Evolutionary conservation across 2,888 invertebrate genomes (phyloP), one percentile per base, ranked within the genome.

Genomic region (Cosmia pyralina): DNA sequence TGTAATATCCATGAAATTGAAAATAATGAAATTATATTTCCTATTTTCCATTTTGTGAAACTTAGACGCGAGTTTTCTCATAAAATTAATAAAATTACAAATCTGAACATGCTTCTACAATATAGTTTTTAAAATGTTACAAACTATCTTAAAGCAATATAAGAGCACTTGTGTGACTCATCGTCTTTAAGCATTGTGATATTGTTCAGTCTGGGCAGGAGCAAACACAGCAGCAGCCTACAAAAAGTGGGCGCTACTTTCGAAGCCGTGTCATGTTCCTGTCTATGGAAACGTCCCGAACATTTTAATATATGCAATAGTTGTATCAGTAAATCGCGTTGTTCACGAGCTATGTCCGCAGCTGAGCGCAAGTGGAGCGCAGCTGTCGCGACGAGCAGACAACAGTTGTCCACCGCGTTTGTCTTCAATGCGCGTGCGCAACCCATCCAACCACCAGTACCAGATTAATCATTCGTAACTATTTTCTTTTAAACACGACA

Each of bases 381-480:
- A 96, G 96, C 96, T 96, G 96, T 93, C 93, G 91, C 82, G 94
- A 94, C 94, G 90, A 91, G 92, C 92, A 95, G 95, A 95, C 96
- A 95, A 94, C 96, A 95, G 95, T 95, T 95, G 96, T 93, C 93
- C 90, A 85, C 93, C 91, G 91, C 92, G 93, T 94, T 94, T 92
- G 94, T 93, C 91, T 93, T 89, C 88, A 79, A 85, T 87, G 91
- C 90, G 91, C 88, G 88, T 87, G 89, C 93, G 92, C 92, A 90
- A 85, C 88, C 87, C 88, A 88, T 83, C 83, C 85, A 85, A 89
- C 86, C 88, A 86, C 86, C 87, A 69, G 73, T 41, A 83, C 74
- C 88, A 91, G 92, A 94, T 94, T 93, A 92, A 94, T 92, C 89
- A 91, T 87, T 88, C 86, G 80, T 80, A 85, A 91, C 91, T 90